Evolutionary conservation across 2,888 invertebrate genomes (phyloP).

Genomic region (Drosophila picticornis): DNA sequence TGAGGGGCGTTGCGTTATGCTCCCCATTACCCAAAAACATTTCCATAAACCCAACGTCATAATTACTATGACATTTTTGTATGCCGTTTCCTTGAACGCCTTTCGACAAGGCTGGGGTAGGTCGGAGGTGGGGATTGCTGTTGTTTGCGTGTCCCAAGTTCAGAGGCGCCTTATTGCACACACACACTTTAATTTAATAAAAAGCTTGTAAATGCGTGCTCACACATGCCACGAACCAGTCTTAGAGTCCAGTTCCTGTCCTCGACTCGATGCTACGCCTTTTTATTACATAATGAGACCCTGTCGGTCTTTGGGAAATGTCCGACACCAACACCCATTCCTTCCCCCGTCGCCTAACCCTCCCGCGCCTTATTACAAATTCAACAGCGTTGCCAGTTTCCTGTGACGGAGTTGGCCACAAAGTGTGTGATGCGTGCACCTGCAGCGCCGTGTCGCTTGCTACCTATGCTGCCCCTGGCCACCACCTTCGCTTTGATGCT

Average conservation of each 20-base stretch:
- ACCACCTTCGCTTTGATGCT: slow-evolving; percentile 31
- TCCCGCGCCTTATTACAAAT: slow-evolving; percentile 66
- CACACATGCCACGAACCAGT: slow-evolving; percentile 48
- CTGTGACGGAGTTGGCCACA: slow-evolving; percentile 59
- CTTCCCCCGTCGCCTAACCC: not conserved
- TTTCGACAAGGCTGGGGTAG: not conserved
- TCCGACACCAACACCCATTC: not conserved
- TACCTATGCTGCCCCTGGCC: slow-evolving; percentile 17
- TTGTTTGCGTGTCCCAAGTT: slow-evolving; percentile 63
- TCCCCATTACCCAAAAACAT: slow-evolving; percentile 27
- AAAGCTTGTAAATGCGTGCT: slow-evolving; percentile 74
- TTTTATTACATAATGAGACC: slow-evolving; percentile 75
- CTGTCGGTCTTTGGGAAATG: slow-evolving; percentile 23
- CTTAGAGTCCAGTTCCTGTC: slow-evolving; percentile 24
- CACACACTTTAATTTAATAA: slow-evolving; percentile 76
- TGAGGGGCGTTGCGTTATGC: slow-evolving; percentile 33
- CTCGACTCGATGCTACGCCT: slow-evolving; percentile 60
- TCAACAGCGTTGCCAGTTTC: slow-evolving; percentile 63
- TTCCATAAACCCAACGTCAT: slow-evolving; percentile 75
- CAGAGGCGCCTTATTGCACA: slow-evolving; percentile 76
- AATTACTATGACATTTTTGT: slow-evolving; percentile 74
- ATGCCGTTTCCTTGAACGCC: slow-evolving; percentile 46
- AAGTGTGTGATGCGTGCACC: slow-evolving; percentile 72
- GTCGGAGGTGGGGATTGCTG: not conserved
- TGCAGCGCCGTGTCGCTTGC: slow-evolving; percentile 46